Base-by-base conservation (phyloP, 1,140 invertebrate species). In the Danaus melanippus region DNA sequence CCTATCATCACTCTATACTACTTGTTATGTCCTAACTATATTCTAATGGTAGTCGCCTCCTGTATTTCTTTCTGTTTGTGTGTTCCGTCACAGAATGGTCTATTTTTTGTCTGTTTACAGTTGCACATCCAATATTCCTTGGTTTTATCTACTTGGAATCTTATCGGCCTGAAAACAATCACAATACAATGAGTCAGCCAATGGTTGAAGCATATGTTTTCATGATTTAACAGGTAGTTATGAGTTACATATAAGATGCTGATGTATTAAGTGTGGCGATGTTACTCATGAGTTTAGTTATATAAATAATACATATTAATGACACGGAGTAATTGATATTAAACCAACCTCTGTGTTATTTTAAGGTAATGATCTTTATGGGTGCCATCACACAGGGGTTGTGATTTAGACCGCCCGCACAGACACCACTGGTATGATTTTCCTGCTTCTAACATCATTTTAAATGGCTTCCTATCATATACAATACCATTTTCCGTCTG, bases 81-180 rank as follows among this genome's bases (percentile, higher is more conserved):
- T 17, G 96, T 94, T 15, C 98, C 98, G 90, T 99, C 98, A 90
- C 98, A 99, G 80, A 99, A 99, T 8, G 98, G 98, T 69, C 96
- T 89, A 70, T 97, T 95, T 45, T 90, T 90, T 3, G 97, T 98
- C 81, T 99, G 97, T 82, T 99, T 99, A 79, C 98, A 99, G 77
- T 98, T 98, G 80, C 98, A 99, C 4, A 99, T 88, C 96, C 96
- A 99, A 76, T 98, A 98, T 10, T 98, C 94, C 80, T 97, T 97
- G 0, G 93, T 94, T 88, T 98, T 92, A 47, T 92, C 90, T 1
- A 98, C 96, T 66, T 88, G 84, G 69, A 98, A 98, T 56, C 87
- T 87, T 10, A 99, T 88, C 0, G 97, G 97, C 53, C 90, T 92
- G 68, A 54, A 87, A 66, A 47, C 46, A 66, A 67, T 50, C 8